A percentile compares a stretch with the other conserved stretches of the same genome.
Evolutionary conservation across 2,888 invertebrate genomes (phyloP).

Genomic region (Seladonia tumulorum): DNA sequence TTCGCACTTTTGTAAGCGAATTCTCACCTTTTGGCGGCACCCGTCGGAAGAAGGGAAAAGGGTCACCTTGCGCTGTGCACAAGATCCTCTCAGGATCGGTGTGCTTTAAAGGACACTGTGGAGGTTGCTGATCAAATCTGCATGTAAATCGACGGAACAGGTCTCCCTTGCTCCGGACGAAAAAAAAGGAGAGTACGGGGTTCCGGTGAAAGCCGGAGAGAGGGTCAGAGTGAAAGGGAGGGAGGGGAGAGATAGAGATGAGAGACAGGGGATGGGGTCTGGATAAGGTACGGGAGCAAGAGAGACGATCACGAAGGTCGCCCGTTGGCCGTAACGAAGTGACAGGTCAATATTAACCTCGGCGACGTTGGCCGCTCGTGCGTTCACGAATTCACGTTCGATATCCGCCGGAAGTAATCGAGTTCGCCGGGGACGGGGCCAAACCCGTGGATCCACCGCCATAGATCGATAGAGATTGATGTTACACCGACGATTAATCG

Average conservation of each 20-base stretch:
- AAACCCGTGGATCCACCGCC: conserved; percentile 31
- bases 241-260: background rate
- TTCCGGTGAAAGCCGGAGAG: conserved; percentile 43
- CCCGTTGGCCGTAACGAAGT: conserved; percentile 69
- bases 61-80: background rate
- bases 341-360: conserved; percentile 77
- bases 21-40: conserved; percentile 9
- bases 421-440: conserved; percentile 57
- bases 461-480: conserved; percentile 49
- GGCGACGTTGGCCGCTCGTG: conserved; percentile 62
- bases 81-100: background rate
- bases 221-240: background rate
- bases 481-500: conserved; percentile 41
- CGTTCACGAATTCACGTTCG: conserved; percentile 72
- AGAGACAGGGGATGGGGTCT: conserved; percentile 10
- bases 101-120: conserved; percentile 25
- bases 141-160: conserved; percentile 77
- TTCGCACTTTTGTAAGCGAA: background rate
- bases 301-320: conserved; percentile 65
- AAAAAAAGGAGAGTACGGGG: conserved; percentile 34
- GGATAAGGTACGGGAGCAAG: conserved; percentile 65
- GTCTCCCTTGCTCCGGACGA: conserved; percentile 45
- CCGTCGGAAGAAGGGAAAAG: background rate
- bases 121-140: conserved; percentile 72
- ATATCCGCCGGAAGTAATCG: conserved; percentile 80